These are phyloP conservation scores for Sturmia bella DNA, from an alignment of 2,888 invertebrate genomes.

Conservation along the genomic window DNA sequence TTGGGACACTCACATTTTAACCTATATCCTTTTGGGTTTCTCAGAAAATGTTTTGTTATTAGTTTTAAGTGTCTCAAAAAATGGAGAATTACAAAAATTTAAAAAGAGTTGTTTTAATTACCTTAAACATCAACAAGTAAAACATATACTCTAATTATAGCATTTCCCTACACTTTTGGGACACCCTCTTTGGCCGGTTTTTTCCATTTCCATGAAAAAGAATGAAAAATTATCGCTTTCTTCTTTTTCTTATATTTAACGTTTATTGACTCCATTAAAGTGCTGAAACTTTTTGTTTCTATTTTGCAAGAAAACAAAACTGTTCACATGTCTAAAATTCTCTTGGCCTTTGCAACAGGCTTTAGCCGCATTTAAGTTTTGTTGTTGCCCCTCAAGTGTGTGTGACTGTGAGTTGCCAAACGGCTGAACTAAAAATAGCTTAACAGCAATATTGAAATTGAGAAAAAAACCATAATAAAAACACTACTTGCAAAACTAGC, in stretches of 20 bases:
- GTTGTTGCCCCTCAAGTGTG: neutral
- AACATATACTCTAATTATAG: too few species aligned
- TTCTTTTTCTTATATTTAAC: slow-evolving; percentile 6
- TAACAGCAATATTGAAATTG: slow-evolving; percentile 13
- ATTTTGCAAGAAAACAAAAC: slow-evolving; percentile 21
- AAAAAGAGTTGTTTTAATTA: too few species aligned
- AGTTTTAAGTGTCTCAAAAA: too few species aligned
- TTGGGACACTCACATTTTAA: too few species aligned
- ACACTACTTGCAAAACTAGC: neutral
- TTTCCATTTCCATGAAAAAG: neutral
- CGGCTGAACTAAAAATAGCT: slow-evolving; percentile 54
- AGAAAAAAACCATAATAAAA: too few species aligned
- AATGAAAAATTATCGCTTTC: neutral
- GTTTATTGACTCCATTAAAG: slow-evolving; percentile 51
- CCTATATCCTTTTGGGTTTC: too few species aligned
- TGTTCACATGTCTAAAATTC: slow-evolving; percentile 42
- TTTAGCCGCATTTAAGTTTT: slow-evolving; percentile 47
- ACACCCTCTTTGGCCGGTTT: too few species aligned
- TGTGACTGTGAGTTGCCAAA: slow-evolving; percentile 26
- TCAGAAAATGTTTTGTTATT: too few species aligned
- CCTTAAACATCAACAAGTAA: too few species aligned
- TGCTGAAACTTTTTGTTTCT: neutral
- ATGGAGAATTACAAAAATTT: too few species aligned
- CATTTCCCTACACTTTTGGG: too few species aligned
- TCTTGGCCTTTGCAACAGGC: slow-evolving; percentile 58